phyloP scores from a whole-genome alignment of 2,113 vertebrate species.

The Reinhardtius hippoglossoides region DNA sequence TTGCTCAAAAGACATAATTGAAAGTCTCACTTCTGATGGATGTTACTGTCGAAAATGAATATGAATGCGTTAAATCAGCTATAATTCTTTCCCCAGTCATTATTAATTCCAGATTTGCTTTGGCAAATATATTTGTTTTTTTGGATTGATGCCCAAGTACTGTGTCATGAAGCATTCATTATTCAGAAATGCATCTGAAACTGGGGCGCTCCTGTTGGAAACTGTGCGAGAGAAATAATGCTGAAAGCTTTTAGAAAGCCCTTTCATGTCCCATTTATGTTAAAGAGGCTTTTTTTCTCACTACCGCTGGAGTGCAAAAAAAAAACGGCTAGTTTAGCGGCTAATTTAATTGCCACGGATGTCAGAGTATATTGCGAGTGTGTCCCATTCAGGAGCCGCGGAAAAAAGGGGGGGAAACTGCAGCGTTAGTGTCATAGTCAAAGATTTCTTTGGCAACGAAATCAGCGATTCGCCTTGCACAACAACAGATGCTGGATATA shows the following conservation, averaged over 20 bases:
- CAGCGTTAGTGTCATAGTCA: constrained; percentile 58
- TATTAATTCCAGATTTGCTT: constrained; percentile 68
- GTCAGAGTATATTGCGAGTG: constrained; percentile 52
- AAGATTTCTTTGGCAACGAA: constrained; percentile 66
- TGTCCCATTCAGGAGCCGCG: constrained; percentile 33
- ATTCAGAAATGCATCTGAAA: constrained; percentile 57
- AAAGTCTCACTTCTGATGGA: constrained; percentile 54
- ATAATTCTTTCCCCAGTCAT: constrained; percentile 51
- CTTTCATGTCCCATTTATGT: constrained; percentile 60
- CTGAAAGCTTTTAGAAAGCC: constrained; percentile 64
- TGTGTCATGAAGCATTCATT: constrained; percentile 65
- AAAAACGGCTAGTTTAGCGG: constrained; percentile 39
- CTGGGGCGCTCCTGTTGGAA: constrained; percentile 53
- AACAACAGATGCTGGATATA: constrained; percentile 77
- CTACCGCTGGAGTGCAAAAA: constrained; percentile 18
- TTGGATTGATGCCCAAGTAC: constrained; percentile 61
- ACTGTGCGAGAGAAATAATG: constrained; percentile 49
- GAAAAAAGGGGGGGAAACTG: constrained; percentile 27
- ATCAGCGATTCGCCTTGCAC: constrained; percentile 58
- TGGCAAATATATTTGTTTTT: constrained; percentile 62
- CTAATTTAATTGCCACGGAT: constrained; percentile 65
- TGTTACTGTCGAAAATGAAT: constrained; percentile 51
- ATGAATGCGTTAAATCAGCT: constrained; percentile 54
- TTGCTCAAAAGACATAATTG: constrained; percentile 49
- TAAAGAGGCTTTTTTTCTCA: constrained; percentile 11